phyloP scores from a whole-genome alignment of 2,888 invertebrate genomes.

The Plutella xylostella region DNA sequence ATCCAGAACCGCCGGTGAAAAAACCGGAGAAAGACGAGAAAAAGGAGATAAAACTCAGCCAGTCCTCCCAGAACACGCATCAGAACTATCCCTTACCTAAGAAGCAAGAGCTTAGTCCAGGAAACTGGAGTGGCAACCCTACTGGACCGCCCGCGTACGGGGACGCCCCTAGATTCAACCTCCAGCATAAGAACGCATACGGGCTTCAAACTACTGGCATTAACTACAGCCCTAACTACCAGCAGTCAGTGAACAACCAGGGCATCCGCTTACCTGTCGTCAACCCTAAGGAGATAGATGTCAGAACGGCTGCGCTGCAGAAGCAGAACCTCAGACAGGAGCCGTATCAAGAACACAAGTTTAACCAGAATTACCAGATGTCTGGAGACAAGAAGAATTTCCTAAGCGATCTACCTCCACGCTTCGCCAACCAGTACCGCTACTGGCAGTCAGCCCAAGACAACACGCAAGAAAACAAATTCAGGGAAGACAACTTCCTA shows the following conservation, averaged over 20 bases:
- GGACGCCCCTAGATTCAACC: constrained; percentile 34
- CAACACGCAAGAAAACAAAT: constrained; percentile 40
- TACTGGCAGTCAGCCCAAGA: constrained; percentile 55
- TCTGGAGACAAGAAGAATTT: constrained; percentile 59
- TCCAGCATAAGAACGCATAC: constrained; percentile 40
- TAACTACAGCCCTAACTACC: constrained; percentile 28
- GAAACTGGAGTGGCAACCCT: constrained; percentile 26
- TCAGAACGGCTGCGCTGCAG: constrained; percentile 57
- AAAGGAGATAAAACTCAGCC: constrained; percentile 35
- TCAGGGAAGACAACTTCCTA: constrained; percentile 43
- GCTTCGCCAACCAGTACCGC: constrained; percentile 58
- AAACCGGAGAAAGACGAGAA: constrained; percentile 47
- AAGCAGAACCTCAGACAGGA: constrained; percentile 55
- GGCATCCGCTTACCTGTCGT: constrained; percentile 56
- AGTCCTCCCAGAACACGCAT: constrained; percentile 9
- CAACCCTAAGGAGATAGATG: constrained; percentile 64
- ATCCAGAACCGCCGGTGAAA: constrained; percentile 33
- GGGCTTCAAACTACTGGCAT: constrained; percentile 39
- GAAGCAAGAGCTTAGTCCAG: constrained; percentile 27
- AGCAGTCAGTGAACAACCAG: constrained; percentile 25
- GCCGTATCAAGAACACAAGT: constrained; percentile 47
- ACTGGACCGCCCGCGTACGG: constrained; percentile 18
- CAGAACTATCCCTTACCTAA: constrained; percentile 32
- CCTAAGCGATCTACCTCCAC: constrained; percentile 52
- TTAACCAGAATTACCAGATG: constrained; percentile 46